Evolutionary conservation across 2,797 vertebrate species (phyloP), one percentile per base, ranked within the genome.

Genomic region (Nasua narica): DNA sequence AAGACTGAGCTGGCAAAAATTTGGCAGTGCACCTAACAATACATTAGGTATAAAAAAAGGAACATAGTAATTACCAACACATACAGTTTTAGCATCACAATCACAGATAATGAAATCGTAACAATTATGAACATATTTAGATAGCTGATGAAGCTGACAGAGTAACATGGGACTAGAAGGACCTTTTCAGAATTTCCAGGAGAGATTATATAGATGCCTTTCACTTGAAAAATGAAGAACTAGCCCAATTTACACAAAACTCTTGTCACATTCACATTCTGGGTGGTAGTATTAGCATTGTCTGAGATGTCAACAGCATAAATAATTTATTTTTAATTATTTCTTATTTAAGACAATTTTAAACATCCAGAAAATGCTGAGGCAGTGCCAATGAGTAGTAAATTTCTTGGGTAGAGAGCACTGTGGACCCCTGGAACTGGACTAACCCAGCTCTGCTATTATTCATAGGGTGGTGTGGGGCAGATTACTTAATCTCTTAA

Each of bases 311-410:
- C 25, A 69, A 90, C 4, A 87, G 27, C 19, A 87, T 25, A 29
- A 56, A 82, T 94, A 40, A 69, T 69, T 92, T 96, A 72, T 60
- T 70, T 95, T 85, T 87, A 70, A 65, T 89, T 72, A 40, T 15
- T 25, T 70, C 11, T 97, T 9, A 91, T 6, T 93, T 78, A 40
- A 93, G 94, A 77, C 35, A 10, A 83, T 29, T 91, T 94, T 62
- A 89, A 84, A 69, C 16, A 69, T 58, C 92, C 52, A 60, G 74
- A 91, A 93, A 84, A 76, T 35, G 25, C 8, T 19, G 62, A 91
- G 21, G 4, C 37, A 87, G 13, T 77, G 25, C 1, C 81, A 60
- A 5, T 58, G 14, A 87, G 69, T 56, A 56, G 84, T 58, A 46
- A 46, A 83, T 90, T 70, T 85, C 32, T 82, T 94, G 54, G 25